A percentile compares a stretch with the other conserved stretches of the same genome.
These are phyloP conservation scores for Urocitellus parryii DNA, from an alignment of 2,113 vertebrate genomes.

Conservation along the genomic window DNA sequence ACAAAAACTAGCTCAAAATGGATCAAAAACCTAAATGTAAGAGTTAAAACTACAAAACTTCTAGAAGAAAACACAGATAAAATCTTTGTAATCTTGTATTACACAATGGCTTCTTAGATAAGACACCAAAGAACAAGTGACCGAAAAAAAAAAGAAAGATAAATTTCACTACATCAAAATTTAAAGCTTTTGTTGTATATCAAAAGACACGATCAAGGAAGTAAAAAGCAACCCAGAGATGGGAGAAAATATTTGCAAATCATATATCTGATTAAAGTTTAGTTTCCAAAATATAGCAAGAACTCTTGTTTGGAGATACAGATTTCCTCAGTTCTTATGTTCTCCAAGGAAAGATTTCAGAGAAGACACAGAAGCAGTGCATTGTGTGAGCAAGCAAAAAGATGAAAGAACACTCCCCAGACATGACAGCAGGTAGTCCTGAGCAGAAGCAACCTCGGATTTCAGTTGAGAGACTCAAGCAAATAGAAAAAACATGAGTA, in stretches of 20 bases:
- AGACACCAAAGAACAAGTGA: background rate
- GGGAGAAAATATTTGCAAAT: conserved; percentile 3
- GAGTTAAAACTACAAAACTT: background rate
- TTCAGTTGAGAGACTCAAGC: too few relatives aligned
- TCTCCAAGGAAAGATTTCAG: too few relatives aligned
- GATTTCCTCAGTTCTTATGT: too few relatives aligned
- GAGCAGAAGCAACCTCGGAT: too few relatives aligned
- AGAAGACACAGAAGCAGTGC: too few relatives aligned
- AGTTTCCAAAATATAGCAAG: background rate
- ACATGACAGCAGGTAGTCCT: too few relatives aligned
- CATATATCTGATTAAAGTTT: background rate
- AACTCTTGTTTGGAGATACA: background rate
- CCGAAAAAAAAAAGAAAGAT: background rate
- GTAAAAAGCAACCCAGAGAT: background rate
- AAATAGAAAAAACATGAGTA: too few relatives aligned
- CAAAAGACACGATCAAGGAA: background rate
- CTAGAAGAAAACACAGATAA: background rate
- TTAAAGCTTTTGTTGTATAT: background rate
- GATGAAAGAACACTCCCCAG: too few relatives aligned
- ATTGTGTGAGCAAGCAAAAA: too few relatives aligned
- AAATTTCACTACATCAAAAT: background rate
- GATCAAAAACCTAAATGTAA: background rate
- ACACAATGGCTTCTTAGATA: background rate
- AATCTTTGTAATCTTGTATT: background rate
- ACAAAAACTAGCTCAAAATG: background rate